Evolutionary conservation across 1,140 invertebrate genomes (phyloP).

Genomic region (Paralvinella palmiformis): DNA sequence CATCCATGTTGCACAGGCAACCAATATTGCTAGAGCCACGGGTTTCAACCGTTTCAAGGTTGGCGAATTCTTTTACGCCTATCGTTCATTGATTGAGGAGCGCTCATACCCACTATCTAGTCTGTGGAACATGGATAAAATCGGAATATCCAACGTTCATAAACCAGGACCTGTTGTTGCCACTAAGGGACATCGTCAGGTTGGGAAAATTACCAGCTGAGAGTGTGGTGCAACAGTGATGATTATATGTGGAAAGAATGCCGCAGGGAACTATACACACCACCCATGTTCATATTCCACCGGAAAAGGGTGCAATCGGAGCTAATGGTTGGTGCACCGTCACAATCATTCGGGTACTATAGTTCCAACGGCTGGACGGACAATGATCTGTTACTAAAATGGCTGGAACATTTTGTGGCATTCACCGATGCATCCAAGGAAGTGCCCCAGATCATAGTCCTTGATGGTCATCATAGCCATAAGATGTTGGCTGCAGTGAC

Average conservation of each 20-base stretch:
- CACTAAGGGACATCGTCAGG: too few species aligned
- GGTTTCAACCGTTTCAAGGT: too few species aligned
- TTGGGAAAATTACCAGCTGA: too few species aligned
- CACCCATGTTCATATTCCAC: slow-evolving; percentile 1
- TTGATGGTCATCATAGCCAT: not conserved
- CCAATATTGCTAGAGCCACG: not conserved
- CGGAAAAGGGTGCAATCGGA: not conserved
- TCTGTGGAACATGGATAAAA: too few species aligned
- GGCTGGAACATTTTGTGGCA: not conserved
- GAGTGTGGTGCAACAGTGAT: not conserved
- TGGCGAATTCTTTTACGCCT: too few species aligned
- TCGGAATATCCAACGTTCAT: too few species aligned
- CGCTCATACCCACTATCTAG: too few species aligned
- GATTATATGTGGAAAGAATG: not conserved
- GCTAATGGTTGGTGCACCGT: too few species aligned
- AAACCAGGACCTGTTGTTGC: too few species aligned
- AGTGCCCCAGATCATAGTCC: not conserved
- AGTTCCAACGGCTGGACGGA: not conserved
- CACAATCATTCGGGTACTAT: too few species aligned
- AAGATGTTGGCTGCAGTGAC: not conserved
- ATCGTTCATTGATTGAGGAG: too few species aligned
- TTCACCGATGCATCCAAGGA: not conserved
- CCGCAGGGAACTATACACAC: not conserved
- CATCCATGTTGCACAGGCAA: not conserved
- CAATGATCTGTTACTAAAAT: not conserved